These are phyloP conservation scores for Agrotis puta DNA, from an alignment of 2,888 invertebrate species.

Conservation along the genomic window DNA sequence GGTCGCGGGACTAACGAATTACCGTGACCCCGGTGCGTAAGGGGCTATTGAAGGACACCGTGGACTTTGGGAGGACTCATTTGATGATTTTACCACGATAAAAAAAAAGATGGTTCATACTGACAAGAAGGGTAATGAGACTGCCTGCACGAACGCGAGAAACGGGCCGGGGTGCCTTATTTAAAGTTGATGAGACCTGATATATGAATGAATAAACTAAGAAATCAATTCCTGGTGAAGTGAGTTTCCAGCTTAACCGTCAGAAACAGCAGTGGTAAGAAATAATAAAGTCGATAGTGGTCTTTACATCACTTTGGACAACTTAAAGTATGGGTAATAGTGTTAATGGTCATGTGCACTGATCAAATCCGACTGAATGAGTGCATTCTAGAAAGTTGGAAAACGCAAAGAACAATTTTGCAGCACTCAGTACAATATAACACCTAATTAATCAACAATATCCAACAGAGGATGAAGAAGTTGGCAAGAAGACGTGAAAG, in stretches of 20 bases:
- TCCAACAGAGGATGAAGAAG: constrained; percentile 39
- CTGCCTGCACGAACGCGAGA: not conserved
- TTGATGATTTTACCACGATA: too few relatives aligned
- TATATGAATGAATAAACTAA: too few relatives aligned
- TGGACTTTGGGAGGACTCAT: too few relatives aligned
- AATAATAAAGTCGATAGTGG: too few relatives aligned
- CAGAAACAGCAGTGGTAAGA: too few relatives aligned
- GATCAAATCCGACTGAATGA: not conserved
- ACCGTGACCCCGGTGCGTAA: too few relatives aligned
- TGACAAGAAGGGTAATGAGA: not conserved
- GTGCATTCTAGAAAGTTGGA: not conserved
- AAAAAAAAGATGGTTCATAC: not conserved
- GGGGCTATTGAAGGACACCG: too few relatives aligned
- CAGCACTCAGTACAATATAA: not conserved
- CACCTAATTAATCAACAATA: constrained; percentile 29
- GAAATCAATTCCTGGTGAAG: not conserved
- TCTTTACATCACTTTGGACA: too few relatives aligned
- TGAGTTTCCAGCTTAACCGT: not conserved
- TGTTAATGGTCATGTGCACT: not conserved
- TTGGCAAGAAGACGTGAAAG: constrained; percentile 41
- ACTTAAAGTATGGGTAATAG: not conserved
- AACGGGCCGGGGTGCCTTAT: constrained; percentile 89
- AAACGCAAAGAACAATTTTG: not conserved
- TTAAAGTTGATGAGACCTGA: too few relatives aligned
- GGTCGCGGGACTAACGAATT: too few relatives aligned